Conservation (phyloP, 2,888 invertebrate species). For the Lochmaea capreae region DNA sequence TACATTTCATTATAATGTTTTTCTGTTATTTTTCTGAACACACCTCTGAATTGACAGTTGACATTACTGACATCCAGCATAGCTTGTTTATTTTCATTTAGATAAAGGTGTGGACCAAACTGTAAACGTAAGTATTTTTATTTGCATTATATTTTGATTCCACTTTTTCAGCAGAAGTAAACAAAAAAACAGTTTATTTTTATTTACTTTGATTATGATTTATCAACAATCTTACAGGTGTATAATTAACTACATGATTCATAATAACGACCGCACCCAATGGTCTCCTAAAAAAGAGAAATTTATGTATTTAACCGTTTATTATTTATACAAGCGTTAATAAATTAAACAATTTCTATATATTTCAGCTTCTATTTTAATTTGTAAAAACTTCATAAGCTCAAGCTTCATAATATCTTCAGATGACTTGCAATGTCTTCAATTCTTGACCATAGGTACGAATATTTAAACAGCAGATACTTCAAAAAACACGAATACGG, state of each 20-base stretch:
- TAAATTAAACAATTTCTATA: neutral
- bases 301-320: neutral
- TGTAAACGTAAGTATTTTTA: conserved; percentile 16
- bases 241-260: conserved; percentile 1
- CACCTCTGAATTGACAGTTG: conserved; percentile 1
- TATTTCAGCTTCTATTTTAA: neutral
- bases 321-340: neutral
- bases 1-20: neutral
- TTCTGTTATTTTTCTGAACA: neutral
- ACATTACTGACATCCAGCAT: conserved; percentile 1
- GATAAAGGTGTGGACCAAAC: neutral
- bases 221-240: neutral
- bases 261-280: conserved; percentile 7
- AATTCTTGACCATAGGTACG: conserved; percentile 69
- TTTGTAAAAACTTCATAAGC: neutral
- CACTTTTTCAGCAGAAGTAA: neutral
- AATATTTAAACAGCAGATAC: conserved; percentile 73
- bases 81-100: conserved; percentile 10
- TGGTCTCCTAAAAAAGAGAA: neutral
- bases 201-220: neutral
- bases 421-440: conserved; percentile 69
- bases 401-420: neutral
- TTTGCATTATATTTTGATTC: neutral
- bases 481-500: conserved; percentile 72
- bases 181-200: neutral